phyloP scores from a whole-genome alignment of 2,888 invertebrate genomes.

The Phragmatobia fuliginosa region DNA sequence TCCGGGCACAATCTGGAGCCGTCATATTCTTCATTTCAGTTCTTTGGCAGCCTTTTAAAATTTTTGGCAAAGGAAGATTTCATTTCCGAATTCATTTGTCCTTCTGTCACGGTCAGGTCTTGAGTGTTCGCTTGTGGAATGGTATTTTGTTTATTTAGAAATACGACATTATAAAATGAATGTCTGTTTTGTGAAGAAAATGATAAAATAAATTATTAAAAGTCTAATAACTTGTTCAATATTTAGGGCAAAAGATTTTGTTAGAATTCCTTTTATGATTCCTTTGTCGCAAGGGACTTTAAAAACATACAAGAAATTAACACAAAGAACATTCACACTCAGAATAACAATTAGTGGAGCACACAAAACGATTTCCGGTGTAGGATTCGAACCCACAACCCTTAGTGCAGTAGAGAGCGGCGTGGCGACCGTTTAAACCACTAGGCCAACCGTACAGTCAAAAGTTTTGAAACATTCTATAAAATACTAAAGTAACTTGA shows the following conservation, averaged over 20 bases:
- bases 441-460: no score
- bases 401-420: no score
- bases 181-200: not conserved
- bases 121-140: slow-evolving; percentile 25
- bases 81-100: slow-evolving; percentile 49
- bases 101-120: slow-evolving; percentile 42
- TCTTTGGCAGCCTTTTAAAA: slow-evolving; percentile 43
- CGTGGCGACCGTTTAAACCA: no score
- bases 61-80: slow-evolving; percentile 44
- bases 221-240: not conserved
- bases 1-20: slow-evolving; percentile 39
- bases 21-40: slow-evolving; percentile 39
- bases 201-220: not conserved
- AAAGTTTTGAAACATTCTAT: no score
- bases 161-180: not conserved
- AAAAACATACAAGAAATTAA: no score
- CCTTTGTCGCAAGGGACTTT: no score
- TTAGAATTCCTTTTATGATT: no score
- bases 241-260: not conserved
- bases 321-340: no score
- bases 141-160: slow-evolving; percentile 16
- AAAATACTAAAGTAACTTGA: no score
- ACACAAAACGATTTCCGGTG: no score
- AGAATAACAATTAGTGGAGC: no score
- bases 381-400: no score